A percentile compares a stretch with the other conserved stretches of the same genome.
phyloP scores from a whole-genome alignment of 2,113 vertebrate species.

The Ceyx cyanopectus region DNA sequence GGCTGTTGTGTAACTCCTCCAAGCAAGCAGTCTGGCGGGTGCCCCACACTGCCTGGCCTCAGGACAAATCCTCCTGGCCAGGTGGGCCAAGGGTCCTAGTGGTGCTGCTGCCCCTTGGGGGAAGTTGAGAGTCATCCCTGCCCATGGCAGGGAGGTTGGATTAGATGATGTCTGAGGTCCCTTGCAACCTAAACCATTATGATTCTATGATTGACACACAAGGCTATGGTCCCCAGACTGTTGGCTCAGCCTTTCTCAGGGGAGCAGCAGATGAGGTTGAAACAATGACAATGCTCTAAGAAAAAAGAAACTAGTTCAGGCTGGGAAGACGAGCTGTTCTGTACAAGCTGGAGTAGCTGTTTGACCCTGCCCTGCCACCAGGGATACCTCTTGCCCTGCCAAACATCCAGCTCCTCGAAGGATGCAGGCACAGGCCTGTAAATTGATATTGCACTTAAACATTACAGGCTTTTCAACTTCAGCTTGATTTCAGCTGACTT shows the following conservation, averaged over 20 bases:
- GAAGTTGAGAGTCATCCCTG: too few relatives aligned
- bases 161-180: too few relatives aligned
- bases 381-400: neutral
- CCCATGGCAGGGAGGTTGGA: too few relatives aligned
- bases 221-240: neutral
- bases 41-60: neutral
- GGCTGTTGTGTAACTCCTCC: neutral
- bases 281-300: neutral
- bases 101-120: neutral
- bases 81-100: neutral
- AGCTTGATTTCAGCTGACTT: neutral
- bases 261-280: neutral
- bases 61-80: neutral
- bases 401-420: neutral
- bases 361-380: neutral
- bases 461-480: slow-evolving; percentile 18
- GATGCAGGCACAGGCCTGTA: neutral
- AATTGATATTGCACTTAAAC: neutral
- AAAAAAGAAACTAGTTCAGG: neutral
- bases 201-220: too few relatives aligned
- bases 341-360: neutral
- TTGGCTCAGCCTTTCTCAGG: neutral
- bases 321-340: neutral
- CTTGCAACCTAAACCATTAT: too few relatives aligned
- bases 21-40: neutral